Conservation (phyloP, 2,113 vertebrate genomes). For the Solea solea region DNA sequence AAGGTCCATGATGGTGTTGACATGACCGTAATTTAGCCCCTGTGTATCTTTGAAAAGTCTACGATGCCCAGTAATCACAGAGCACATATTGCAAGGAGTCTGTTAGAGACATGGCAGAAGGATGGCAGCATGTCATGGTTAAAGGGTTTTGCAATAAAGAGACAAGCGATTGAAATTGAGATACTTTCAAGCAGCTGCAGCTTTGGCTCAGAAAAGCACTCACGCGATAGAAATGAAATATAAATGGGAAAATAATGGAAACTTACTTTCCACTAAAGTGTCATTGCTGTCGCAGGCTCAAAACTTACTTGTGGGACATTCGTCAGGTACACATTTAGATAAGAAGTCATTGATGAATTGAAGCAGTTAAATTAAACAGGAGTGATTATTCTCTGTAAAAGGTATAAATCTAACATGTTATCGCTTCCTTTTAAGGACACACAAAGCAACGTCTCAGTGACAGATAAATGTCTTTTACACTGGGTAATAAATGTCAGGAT, state of each 20-base stretch:
- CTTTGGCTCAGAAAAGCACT: slow-evolving; percentile 53
- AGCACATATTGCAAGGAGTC: too few relatives aligned
- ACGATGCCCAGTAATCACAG: slow-evolving; percentile 66
- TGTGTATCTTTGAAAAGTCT: slow-evolving; percentile 43
- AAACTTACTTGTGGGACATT: slow-evolving; percentile 22
- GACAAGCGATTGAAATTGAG: slow-evolving; percentile 67
- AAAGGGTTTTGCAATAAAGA: slow-evolving; percentile 67
- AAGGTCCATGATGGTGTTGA: too few relatives aligned
- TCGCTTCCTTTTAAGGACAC: slow-evolving; percentile 24
- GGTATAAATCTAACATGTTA: not conserved
- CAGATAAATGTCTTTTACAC: slow-evolving; percentile 46
- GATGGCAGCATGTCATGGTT: slow-evolving; percentile 63
- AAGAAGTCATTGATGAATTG: not conserved
- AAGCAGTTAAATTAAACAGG: slow-evolving; percentile 2
- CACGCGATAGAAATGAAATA: slow-evolving; percentile 55
- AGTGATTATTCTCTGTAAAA: not conserved
- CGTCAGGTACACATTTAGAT: slow-evolving; percentile 27
- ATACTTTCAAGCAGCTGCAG: slow-evolving; percentile 42
- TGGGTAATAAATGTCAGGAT: slow-evolving; percentile 58
- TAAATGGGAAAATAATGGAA: slow-evolving; percentile 67
- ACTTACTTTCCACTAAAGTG: slow-evolving; percentile 38
- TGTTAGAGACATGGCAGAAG: slow-evolving; percentile 59
- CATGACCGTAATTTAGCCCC: slow-evolving; percentile 44
- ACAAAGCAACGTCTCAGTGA: slow-evolving; percentile 7
- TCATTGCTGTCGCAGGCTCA: slow-evolving; percentile 25